Conservation (phyloP, 2,113 vertebrate genomes). For the Anser cygnoides region DNA sequence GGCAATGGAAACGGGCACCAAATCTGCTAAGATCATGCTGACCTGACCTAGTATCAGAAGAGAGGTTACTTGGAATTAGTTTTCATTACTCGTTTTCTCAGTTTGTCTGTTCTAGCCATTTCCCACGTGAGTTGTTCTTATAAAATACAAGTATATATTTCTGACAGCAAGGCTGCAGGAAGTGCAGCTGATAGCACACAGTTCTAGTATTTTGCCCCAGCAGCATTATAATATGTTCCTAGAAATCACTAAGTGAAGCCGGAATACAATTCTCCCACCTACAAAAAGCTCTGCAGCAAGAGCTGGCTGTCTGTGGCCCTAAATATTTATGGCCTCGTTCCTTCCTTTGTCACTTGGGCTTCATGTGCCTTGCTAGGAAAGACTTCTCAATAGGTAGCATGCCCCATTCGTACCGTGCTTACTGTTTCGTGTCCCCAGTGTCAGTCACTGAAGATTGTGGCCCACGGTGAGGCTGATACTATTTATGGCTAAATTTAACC, state of each 20-base stretch:
- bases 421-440: not conserved
- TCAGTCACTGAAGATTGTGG: not conserved
- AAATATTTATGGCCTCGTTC: not conserved
- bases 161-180: not conserved
- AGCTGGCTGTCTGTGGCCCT: not conserved
- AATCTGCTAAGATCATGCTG: not conserved
- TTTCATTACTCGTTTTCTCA: not conserved
- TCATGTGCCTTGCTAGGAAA: not conserved
- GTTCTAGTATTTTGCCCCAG: not conserved
- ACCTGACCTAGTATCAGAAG: not conserved
- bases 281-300: not conserved
- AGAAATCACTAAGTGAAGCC: not conserved
- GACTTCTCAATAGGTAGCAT: accelerated
- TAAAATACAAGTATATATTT: not conserved
- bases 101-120: not conserved
- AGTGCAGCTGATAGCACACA: not conserved
- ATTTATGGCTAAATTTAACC: not conserved
- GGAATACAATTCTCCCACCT: not conserved
- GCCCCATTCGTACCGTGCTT: accelerated
- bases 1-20: not conserved
- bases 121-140: not conserved
- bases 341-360: not conserved
- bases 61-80: not conserved
- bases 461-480: not conserved
- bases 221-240: not conserved